Conservation (phyloP, 2,888 invertebrate genomes). For the Lepidochitona cinerea region DNA sequence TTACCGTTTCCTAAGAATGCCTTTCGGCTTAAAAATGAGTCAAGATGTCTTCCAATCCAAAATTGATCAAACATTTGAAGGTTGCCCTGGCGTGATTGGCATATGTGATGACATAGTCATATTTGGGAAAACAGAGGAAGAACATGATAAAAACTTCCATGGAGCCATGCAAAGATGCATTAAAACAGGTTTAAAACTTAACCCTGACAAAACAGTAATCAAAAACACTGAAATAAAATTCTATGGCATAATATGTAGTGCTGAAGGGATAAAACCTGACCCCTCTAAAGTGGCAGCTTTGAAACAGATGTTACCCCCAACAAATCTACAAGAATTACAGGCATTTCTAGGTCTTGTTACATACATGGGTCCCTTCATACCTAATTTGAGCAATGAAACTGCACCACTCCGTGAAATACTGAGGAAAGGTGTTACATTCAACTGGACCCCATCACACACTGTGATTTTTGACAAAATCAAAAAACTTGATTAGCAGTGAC, state of each 20-base stretch:
- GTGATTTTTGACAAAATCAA: too few species aligned
- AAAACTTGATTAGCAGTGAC: not conserved
- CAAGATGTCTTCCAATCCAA: constrained; percentile 12
- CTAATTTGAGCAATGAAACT: constrained; percentile 14
- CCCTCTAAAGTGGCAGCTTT: constrained; percentile 22
- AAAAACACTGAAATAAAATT: constrained; percentile 19
- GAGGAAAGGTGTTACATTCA: constrained; percentile 11
- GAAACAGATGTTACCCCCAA: constrained; percentile 19
- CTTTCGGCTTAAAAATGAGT: constrained; percentile 2
- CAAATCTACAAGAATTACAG: constrained; percentile 19
- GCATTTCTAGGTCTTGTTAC: constrained; percentile 25
- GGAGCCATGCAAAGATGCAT: not conserved
- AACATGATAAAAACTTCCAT: constrained; percentile 10
- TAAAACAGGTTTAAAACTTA: constrained; percentile 7
- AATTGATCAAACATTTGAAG: constrained; percentile 13
- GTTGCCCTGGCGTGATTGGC: constrained; percentile 8
- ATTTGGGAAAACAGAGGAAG: not conserved
- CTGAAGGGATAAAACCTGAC: constrained; percentile 27
- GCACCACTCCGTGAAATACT: constrained; percentile 19
- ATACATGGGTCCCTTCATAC: too few species aligned
- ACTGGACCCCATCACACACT: constrained; percentile 24
- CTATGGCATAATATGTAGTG: constrained; percentile 20
- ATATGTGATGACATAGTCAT: constrained; percentile 10
- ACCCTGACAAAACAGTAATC: constrained; percentile 8
- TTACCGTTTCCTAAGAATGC: not conserved